Evolutionary conservation across 2,113 vertebrate species (phyloP).

Genomic region (Hassar affinis): DNA sequence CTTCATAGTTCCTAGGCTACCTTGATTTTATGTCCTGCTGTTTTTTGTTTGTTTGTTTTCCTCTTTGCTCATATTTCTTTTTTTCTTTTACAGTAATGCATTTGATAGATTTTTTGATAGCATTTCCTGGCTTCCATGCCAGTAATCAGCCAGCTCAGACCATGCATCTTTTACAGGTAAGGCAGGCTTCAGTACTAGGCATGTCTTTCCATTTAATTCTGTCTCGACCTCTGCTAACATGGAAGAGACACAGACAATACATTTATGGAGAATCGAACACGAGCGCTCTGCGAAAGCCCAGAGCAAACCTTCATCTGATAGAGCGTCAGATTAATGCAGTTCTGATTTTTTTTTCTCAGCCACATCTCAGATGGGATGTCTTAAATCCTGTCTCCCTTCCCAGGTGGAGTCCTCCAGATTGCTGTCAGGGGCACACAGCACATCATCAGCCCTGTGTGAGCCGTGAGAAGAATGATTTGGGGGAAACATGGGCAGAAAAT

Average conservation of each 20-base stretch:
- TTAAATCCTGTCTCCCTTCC: slow-evolving; percentile 29
- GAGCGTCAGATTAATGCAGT: slow-evolving; percentile 33
- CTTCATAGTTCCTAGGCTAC: neutral
- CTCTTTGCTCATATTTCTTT: too few relatives aligned
- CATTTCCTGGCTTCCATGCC: neutral
- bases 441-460: neutral
- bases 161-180: neutral
- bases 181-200: neutral
- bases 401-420: neutral
- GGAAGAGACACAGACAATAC: slow-evolving; percentile 52
- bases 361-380: slow-evolving; percentile 22
- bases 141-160: neutral
- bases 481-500: slow-evolving; percentile 42
- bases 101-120: neutral
- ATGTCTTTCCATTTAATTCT: slow-evolving; percentile 25
- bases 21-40: neutral
- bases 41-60: neutral
- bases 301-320: slow-evolving; percentile 28
- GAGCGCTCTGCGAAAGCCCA: neutral
- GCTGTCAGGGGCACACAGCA: slow-evolving; percentile 15
- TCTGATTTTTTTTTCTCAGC: slow-evolving; percentile 42
- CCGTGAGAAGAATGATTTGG: neutral
- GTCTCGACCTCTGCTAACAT: slow-evolving; percentile 32
- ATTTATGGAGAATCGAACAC: slow-evolving; percentile 46
- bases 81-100: too few relatives aligned